phyloP scores from a whole-genome alignment of 2,797 vertebrate genomes.

The Trachops cirrhosus region DNA sequence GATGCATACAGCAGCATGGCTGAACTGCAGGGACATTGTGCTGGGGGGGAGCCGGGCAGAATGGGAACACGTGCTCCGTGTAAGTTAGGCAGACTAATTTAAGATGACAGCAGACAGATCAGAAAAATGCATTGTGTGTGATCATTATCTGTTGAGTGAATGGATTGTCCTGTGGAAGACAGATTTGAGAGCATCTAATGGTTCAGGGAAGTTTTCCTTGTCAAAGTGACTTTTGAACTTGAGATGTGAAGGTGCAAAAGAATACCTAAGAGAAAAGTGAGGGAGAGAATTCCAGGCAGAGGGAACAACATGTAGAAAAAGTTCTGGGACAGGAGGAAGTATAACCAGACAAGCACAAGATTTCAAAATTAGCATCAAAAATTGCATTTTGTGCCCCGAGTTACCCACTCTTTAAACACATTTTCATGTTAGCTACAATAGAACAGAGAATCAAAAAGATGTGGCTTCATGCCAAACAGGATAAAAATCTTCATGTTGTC shows the following conservation, averaged over 20 bases:
- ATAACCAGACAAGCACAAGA: neutral
- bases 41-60: too few relatives aligned
- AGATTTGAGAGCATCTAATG: neutral
- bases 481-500: neutral
- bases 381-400: neutral
- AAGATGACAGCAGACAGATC: too few relatives aligned
- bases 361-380: neutral
- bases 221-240: neutral
- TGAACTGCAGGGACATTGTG: too few relatives aligned
- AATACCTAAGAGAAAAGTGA: neutral
- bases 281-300: neutral
- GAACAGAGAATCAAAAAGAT: neutral
- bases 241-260: neutral
- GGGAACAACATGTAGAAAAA: neutral
- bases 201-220: neutral
- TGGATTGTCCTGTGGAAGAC: neutral
- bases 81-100: too few relatives aligned
- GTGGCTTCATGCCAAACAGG: neutral
- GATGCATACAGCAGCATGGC: too few relatives aligned
- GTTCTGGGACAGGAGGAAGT: neutral
- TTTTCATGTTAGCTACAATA: too few relatives aligned
- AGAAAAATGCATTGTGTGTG: fast-evolving
- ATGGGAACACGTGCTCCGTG: too few relatives aligned
- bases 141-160: neutral
- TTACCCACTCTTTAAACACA: neutral